Conservation (phyloP, 92 coral and sea anemone genomes). For the Pocillopora grandis region DNA sequence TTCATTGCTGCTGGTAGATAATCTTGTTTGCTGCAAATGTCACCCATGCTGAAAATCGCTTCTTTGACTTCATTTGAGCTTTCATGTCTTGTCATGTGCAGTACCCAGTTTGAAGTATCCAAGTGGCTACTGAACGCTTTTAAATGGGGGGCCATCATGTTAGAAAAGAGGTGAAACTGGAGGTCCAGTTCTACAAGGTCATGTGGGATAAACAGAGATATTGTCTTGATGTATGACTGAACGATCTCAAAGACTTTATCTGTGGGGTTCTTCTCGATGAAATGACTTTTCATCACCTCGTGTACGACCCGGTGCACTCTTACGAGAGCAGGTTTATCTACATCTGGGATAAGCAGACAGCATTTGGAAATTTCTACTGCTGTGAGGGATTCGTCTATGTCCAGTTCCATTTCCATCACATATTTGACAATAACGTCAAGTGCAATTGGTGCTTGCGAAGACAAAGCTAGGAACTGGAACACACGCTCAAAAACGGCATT, state of each 20-base stretch:
- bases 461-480: background rate
- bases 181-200: background rate
- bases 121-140: background rate
- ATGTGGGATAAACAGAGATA: constrained; percentile 4
- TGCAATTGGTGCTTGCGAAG: constrained; percentile 16
- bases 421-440: constrained; percentile 7
- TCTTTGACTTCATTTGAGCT: background rate
- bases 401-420: constrained; percentile 7
- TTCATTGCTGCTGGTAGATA: background rate
- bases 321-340: background rate
- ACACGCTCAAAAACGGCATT: background rate
- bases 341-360: background rate
- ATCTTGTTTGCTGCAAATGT: background rate
- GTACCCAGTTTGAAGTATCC: background rate
- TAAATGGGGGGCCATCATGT: constrained; percentile 26
- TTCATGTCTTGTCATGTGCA: background rate
- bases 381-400: background rate
- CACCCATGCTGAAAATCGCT: background rate
- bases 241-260: background rate
- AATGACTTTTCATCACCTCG: background rate
- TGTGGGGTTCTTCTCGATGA: background rate
- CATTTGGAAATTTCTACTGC: constrained; percentile 27
- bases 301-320: constrained; percentile 17
- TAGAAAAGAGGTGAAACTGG: constrained; percentile 7
- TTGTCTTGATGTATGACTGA: constrained; percentile 9